phyloP scores from a whole-genome alignment of 2,888 invertebrate genomes.

The Parelbella ahira region DNA sequence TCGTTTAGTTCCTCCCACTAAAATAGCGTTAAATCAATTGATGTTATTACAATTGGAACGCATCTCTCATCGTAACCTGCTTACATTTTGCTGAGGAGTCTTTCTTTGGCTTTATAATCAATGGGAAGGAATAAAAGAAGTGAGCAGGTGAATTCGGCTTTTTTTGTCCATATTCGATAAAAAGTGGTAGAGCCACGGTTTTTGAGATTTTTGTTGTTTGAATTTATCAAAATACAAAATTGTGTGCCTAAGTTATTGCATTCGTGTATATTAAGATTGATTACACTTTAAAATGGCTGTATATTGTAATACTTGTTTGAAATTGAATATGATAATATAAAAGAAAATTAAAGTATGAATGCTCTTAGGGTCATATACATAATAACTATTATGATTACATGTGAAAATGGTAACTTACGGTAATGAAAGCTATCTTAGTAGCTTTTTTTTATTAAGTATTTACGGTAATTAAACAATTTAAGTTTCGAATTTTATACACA shows the following conservation, averaged over 20 bases:
- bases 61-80: constrained; percentile 61
- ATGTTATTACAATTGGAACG: constrained; percentile 77
- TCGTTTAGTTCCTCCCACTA: constrained; percentile 74
- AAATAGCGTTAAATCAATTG: constrained; percentile 79
- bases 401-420: too few relatives aligned
- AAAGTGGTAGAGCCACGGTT: constrained; percentile 18
- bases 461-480: constrained; percentile 9
- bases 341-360: too few relatives aligned
- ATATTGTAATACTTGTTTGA: too few relatives aligned
- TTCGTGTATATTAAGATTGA: too few relatives aligned
- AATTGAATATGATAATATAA: too few relatives aligned
- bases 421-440: too few relatives aligned
- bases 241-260: too few relatives aligned
- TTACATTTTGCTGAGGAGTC: constrained; percentile 51
- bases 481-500: constrained; percentile 9
- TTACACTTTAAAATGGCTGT: too few relatives aligned
- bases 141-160: constrained; percentile 47
- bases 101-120: constrained; percentile 30
- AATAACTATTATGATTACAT: too few relatives aligned
- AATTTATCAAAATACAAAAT: too few relatives aligned
- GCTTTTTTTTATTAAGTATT: background rate
- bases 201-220: constrained; percentile 18
- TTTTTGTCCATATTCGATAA: constrained; percentile 32
- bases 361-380: too few relatives aligned
- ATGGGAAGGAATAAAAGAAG: constrained; percentile 33